Evolutionary conservation across 1,140 invertebrate species (phyloP), one percentile per base, ranked within the genome.

Genomic region (Phymastichus coffea): DNA sequence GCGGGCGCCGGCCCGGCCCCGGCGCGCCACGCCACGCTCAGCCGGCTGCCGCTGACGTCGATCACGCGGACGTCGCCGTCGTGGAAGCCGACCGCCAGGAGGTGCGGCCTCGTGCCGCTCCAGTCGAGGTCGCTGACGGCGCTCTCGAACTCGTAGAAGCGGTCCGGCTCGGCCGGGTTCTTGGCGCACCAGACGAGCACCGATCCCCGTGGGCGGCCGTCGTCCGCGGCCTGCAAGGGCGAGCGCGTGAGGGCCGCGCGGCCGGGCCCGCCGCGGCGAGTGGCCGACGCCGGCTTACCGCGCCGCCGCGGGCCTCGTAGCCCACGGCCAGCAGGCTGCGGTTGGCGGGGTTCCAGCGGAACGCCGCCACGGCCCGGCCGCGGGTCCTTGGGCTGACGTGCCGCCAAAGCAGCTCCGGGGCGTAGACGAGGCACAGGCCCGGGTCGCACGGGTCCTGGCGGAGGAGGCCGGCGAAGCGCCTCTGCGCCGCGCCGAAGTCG

Each of bases 121-220:
- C 93, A 92, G 48, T 88, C 83, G 1, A 94, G 73, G 35, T 85
- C 84, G 19, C 90, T 88, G 1, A 94, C 83, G 0, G 90, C 84
- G 63, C 82, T 83, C 10, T 85, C 69, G 61, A 92, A 92, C 8
- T 75, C 58, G 68, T 87, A 93, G 1, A 83, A 68, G 63, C 86
- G 81, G 71, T 93, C 93, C 0, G 92, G 92, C 66, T 88, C 87
- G 9, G 85, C 85, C 0, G 93, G 92, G 76, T 94, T 95, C 79
- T 95, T 95, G 0, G 93, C 86, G 62, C 84, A 87, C 89, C 90
- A 95, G 61, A 94, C 80, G 43, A 88, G 83, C 1, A 95, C 79
- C n/a, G 88, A 66, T 1, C 92, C 91, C 44, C n/a, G 52, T 8
- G 14, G 19, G 0, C 12, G 19, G 14, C 7, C 30, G n/a, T n/a